Evolutionary conservation across 2,888 invertebrate species (phyloP).

Genomic region (Marronus borbonicus): DNA sequence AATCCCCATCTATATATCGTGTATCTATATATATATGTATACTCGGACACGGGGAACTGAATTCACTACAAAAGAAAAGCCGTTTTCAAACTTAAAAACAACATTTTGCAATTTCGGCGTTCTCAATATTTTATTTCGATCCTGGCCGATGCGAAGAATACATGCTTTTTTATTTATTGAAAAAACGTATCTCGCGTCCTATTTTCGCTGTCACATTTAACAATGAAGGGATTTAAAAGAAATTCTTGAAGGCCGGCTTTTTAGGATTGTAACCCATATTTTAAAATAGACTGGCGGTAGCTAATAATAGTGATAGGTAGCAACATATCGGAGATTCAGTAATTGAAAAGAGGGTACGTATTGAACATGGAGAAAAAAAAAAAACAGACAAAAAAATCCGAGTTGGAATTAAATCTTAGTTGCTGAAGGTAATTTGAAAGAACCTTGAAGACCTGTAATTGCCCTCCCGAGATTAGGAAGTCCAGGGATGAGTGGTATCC

Average conservation of each 20-base stretch:
- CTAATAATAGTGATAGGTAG: too few relatives aligned
- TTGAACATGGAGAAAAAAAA: too few relatives aligned
- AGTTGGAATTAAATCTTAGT: too few relatives aligned
- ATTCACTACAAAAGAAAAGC: conserved; percentile 14
- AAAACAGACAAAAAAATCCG: too few relatives aligned
- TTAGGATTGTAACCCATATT: neutral
- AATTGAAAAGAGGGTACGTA: too few relatives aligned
- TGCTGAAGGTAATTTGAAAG: too few relatives aligned
- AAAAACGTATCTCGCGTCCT: conserved; percentile 18
- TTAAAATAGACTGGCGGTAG: neutral
- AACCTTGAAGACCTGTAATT: too few relatives aligned
- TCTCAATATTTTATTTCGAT: conserved; percentile 35
- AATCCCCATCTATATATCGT: conserved; percentile 1
- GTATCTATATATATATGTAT: neutral
- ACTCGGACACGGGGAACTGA: too few relatives aligned
- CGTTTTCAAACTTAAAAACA: conserved; percentile 28
- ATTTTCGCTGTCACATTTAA: neutral
- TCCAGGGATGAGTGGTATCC: too few relatives aligned
- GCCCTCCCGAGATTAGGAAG: too few relatives aligned
- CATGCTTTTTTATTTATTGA: conserved; percentile 31
- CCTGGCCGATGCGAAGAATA: neutral
- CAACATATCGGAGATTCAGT: too few relatives aligned
- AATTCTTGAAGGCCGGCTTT: neutral
- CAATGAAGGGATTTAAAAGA: neutral
- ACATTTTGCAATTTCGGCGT: conserved; percentile 32